Evolutionary conservation across 2,888 invertebrate species (phyloP), one percentile per base, ranked within the genome.

Genomic region (Calameuta idolon): DNA sequence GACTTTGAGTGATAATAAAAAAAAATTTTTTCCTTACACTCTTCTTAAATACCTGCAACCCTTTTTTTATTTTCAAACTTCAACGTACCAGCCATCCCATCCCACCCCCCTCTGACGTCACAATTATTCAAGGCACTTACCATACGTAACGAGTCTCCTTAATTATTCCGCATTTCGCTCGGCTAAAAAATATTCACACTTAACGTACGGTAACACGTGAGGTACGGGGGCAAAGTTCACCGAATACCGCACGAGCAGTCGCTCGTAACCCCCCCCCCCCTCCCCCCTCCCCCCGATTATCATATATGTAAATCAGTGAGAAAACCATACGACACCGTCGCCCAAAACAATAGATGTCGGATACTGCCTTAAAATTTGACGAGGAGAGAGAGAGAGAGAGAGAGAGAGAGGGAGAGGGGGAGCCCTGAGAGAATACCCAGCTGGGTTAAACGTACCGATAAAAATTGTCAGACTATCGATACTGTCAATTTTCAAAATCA

Each of bases 371-470:
- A 9, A 55, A 55, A 23, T 55, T 15, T 4, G 15, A 23, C 15
- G 40, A 15, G 5, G 0, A 0, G 0, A 0, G 35, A 35, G 12
- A 40, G 15, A n/a, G n/a, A n/a, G n/a, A n/a, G n/a, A n/a, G n/a
- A n/a, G n/a, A n/a, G n/a, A n/a, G n/a, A n/a, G n/a, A n/a, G n/a
- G n/a, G n/a, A n/a, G n/a, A n/a, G n/a, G n/a, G n/a, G n/a, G 2
- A 15, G 5, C 2, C 15, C 5, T 40, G 5, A 15, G 4, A 15
- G 0, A 1, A 5, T 5, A 33, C 0, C 3, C 23, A 5, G 40
- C 23, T 23, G 9, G 15, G 2, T 40, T 23, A 5, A 40, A 0
- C 5, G 4, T 15, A 9, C 23, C 40, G 9, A 55, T 23, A 0
- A 1, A 55, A 23, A 23, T 5, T 9, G 23, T 2, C 1, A 0